phyloP scores from a whole-genome alignment of 2,113 vertebrate genomes.

The Sterrhoptilus dennistouni region DNA sequence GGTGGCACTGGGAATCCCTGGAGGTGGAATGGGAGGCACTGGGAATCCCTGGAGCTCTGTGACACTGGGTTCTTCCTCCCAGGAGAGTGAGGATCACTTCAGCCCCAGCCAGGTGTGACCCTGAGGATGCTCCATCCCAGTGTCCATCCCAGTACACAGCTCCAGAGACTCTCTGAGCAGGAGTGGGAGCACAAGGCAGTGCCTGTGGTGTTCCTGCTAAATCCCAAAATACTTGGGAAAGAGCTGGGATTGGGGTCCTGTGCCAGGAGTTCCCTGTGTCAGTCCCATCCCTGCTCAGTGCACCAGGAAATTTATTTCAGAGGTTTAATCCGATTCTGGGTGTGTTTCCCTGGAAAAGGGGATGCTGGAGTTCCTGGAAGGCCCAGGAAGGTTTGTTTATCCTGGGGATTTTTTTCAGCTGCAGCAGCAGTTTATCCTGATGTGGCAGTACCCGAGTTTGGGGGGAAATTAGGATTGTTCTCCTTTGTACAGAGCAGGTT shows the following conservation, averaged over 20 bases:
- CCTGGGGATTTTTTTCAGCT: not conserved
- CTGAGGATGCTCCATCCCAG: not conserved
- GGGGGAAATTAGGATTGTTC: not conserved
- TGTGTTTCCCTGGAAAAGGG: not conserved
- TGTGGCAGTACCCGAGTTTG: rapidly evolving
- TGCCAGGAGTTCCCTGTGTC: not conserved
- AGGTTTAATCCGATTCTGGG: not conserved
- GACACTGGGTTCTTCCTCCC: not conserved
- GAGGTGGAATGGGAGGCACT: not conserved
- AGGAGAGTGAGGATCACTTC: not conserved
- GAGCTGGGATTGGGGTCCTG: not conserved
- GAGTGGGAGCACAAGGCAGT: not conserved
- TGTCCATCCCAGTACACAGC: not conserved
- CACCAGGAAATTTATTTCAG: not conserved
- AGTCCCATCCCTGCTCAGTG: not conserved
- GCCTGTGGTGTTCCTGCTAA: not conserved
- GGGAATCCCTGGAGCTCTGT: not conserved
- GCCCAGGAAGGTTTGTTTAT: not conserved
- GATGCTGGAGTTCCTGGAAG: not conserved
- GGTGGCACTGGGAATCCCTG: not conserved
- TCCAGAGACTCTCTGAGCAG: not conserved
- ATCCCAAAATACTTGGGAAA: not conserved
- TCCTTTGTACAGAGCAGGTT: not conserved
- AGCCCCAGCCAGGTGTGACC: not conserved
- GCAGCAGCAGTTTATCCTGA: not conserved